Base-by-base conservation (phyloP, 2,888 invertebrate species). In the Siphlonurus alternatus region DNA sequence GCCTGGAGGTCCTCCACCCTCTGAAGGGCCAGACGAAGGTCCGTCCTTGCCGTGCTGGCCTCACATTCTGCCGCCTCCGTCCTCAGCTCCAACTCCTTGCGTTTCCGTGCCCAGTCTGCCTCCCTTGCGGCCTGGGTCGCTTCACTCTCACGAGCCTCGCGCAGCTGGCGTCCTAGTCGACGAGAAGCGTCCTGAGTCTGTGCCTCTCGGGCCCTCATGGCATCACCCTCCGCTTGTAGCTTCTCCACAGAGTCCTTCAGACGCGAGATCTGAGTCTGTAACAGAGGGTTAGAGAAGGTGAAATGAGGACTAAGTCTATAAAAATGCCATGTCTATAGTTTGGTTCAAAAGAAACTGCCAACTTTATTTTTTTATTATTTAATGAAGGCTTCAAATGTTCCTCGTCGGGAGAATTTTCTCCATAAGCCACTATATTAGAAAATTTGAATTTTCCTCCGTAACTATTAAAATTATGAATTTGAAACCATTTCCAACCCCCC, bases 1-100 rank as follows among this genome's bases (percentile, higher is more conserved):
- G 90, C 87, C 74, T 95, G 95, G 67, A 97, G 78, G 73, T 94
- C 94, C 61, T 93, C 86, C 69, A 95, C 94, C 66, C 96, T 81
- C 68, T 94, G 85, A 65, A 93, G 81, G 2, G 96, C 95, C 64
- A 95, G 79, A 63, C 93, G 82, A 59, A 96, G 83, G 77, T 96
- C 95, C 74, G 87, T 83, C 72, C 85, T 77, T 59, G 91, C 82
- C 68, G 86, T 81, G 69, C 87, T 76, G 63, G 83, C 81, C 75
- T 90, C 86, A 51, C 87, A 80, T 71, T 88, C 84, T 62, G 88
- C 81, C 24, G 84, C 80, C 66, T 86, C 84, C 62, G 87, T 80
- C 59, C 83, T 81, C 70, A 88, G 85, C 70, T 90, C 93, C 60
- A 91, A 77, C 70, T 91, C 89, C 66, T 85, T 83, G 68, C 84